phyloP scores from a whole-genome alignment of 2,888 invertebrate genomes.

The Notocelia uddmanniana region DNA sequence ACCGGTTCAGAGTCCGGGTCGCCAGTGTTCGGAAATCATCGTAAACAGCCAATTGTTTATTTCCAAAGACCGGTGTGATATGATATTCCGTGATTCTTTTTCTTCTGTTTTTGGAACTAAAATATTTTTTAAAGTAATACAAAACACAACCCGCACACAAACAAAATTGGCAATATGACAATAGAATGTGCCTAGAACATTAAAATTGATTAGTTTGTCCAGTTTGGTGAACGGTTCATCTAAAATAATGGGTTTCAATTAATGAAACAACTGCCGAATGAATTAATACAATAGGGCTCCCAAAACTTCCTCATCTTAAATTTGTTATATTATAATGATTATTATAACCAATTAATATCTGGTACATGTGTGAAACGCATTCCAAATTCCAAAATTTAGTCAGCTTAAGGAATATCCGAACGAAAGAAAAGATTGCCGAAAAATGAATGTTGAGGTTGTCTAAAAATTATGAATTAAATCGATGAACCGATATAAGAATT shows the following conservation, averaged over 20 bases:
- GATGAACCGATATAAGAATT: too few species aligned
- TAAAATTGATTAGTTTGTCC: not conserved
- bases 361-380: not conserved
- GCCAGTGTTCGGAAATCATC: too few species aligned
- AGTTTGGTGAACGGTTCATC: not conserved
- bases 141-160: not conserved
- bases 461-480: too few species aligned
- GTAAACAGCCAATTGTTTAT: too few species aligned
- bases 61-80: too few species aligned
- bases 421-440: not conserved
- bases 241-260: slow-evolving; percentile 11
- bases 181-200: not conserved
- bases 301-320: not conserved
- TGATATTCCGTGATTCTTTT: too few species aligned
- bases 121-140: too few species aligned
- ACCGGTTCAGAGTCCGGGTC: too few species aligned
- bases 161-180: not conserved
- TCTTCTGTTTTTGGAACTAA: too few species aligned
- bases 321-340: not conserved
- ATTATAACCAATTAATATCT: too few species aligned
- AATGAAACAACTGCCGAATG: slow-evolving; percentile 12
- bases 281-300: not conserved
- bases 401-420: not conserved
- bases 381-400: not conserved
- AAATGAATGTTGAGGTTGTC: too few species aligned